These are phyloP conservation scores for Eublepharis macularius DNA, from an alignment of 2,113 vertebrate genomes.

Conservation along the genomic window DNA sequence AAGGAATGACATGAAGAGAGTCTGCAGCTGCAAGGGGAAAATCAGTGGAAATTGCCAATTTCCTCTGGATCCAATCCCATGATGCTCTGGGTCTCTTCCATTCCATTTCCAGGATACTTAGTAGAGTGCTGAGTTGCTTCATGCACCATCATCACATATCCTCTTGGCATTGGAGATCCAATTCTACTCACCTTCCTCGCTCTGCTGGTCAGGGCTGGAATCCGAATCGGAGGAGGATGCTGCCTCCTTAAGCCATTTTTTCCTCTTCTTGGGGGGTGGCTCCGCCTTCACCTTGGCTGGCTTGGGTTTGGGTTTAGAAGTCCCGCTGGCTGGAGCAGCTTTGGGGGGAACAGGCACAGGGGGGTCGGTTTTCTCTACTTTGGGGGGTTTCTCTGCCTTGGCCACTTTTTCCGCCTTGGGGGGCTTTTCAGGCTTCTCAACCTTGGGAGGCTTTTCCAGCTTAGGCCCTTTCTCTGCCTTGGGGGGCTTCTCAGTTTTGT, in stretches of 20 bases:
- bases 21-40: no score
- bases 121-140: neutral
- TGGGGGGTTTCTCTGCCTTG: slow-evolving; percentile 58
- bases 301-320: slow-evolving; percentile 71
- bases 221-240: slow-evolving; percentile 82
- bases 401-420: slow-evolving; percentile 21
- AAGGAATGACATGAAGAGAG: no score
- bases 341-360: slow-evolving; percentile 17
- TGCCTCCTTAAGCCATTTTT: slow-evolving; percentile 90
- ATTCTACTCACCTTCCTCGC: slow-evolving; percentile 83
- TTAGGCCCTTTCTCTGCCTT: slow-evolving; percentile 41
- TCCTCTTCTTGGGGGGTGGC: slow-evolving; percentile 91
- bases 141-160: neutral
- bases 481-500: slow-evolving; percentile 44
- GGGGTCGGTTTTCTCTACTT: slow-evolving; percentile 60
- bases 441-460: slow-evolving; percentile 43
- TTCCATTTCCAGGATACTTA: neutral
- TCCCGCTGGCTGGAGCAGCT: slow-evolving; percentile 57
- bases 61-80: no score
- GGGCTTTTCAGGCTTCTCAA: slow-evolving; percentile 50
- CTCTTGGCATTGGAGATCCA: neutral
- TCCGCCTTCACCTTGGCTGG: slow-evolving; percentile 86
- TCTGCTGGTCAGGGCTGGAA: slow-evolving; percentile 84
- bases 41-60: no score
- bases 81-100: no score